Evolutionary conservation across 2,113 vertebrate genomes (phyloP).

Genomic region (Rana temporaria): DNA sequence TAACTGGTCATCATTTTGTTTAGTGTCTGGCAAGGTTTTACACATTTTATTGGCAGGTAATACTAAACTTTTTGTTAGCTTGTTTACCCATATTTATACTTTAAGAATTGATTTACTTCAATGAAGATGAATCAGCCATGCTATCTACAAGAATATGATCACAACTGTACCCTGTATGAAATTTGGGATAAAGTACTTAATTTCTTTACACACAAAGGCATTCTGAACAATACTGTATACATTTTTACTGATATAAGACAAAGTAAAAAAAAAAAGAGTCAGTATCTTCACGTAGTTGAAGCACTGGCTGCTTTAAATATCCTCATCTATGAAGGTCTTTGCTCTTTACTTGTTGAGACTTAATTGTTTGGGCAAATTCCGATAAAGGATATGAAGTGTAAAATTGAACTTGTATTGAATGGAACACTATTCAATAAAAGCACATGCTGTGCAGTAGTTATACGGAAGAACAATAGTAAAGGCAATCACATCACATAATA

Average conservation of each 20-base stretch:
- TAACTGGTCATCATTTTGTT: too few relatives aligned
- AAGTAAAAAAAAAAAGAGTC: background rate
- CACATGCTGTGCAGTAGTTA: constrained; percentile 57
- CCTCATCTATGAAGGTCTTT: constrained; percentile 45
- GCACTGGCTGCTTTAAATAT: constrained; percentile 44
- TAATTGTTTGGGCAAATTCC: constrained; percentile 56
- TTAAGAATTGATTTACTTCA: too few relatives aligned
- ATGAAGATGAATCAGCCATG: too few relatives aligned
- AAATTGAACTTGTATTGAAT: constrained; percentile 56
- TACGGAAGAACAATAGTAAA: constrained; percentile 52
- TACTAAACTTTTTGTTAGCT: too few relatives aligned
- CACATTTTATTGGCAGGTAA: too few relatives aligned
- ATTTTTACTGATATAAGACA: background rate
- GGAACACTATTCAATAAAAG: constrained; percentile 56
- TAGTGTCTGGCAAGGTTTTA: too few relatives aligned
- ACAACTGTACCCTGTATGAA: too few relatives aligned
- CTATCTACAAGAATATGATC: too few relatives aligned
- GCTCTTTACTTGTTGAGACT: constrained; percentile 52
- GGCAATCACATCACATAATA: constrained; percentile 54
- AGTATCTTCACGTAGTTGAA: background rate
- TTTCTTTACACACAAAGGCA: too few relatives aligned
- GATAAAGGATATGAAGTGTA: constrained; percentile 58
- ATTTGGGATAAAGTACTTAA: too few relatives aligned
- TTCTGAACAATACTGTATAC: background rate
- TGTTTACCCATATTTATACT: too few relatives aligned